Conservation (phyloP, 1,140 invertebrate species). For the Eciton burchellii region DNA sequence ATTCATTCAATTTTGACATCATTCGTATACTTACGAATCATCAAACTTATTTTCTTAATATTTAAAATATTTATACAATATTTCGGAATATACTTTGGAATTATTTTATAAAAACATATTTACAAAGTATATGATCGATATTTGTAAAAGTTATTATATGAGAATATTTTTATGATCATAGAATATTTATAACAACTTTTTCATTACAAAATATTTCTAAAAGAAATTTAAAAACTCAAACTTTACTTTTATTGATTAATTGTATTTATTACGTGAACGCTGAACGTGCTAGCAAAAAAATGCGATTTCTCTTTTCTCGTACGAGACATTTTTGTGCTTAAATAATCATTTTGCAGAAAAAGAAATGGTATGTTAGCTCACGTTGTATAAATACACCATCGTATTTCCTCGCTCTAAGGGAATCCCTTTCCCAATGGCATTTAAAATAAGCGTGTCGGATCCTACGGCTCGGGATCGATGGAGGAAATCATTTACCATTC, state of each 20-base stretch:
- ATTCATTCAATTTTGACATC: background rate
- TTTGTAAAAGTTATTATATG: too few species aligned
- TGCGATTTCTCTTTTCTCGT: too few species aligned
- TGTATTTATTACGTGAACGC: too few species aligned
- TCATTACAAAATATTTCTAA: background rate
- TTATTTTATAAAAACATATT: too few species aligned
- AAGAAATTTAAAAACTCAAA: background rate
- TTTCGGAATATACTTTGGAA: too few species aligned
- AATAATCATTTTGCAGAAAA: slow-evolving; percentile 3
- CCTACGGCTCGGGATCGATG: slow-evolving; percentile 29
- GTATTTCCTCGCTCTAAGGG: background rate
- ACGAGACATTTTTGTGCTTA: background rate
- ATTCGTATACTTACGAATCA: background rate
- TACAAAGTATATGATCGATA: too few species aligned
- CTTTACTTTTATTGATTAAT: too few species aligned
- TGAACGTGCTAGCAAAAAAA: too few species aligned
- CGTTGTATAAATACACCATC: background rate
- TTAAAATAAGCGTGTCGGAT: slow-evolving; percentile 36
- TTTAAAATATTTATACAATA: too few species aligned
- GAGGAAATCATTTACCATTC: slow-evolving; percentile 50
- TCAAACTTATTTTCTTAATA: background rate
- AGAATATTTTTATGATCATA: too few species aligned
- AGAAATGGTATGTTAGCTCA: background rate
- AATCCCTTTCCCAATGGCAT: background rate
- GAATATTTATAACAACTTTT: background rate